phyloP scores from a whole-genome alignment of 2,888 invertebrate genomes.

The Xestia rhomboidea region DNA sequence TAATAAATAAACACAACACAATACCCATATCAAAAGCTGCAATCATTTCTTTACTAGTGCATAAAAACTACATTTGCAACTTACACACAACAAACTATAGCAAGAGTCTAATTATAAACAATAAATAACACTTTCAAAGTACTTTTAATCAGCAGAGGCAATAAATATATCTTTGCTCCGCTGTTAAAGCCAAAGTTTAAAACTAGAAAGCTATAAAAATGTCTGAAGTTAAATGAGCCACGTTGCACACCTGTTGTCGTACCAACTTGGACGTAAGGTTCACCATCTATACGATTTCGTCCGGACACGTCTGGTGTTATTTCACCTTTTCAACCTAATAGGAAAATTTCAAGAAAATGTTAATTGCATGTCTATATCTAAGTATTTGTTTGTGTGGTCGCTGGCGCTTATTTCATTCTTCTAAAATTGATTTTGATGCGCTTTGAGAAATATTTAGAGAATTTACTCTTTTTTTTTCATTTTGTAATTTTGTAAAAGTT shows the following conservation, averaged over 20 bases:
- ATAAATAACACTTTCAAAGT: conserved; percentile 43
- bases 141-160: conserved; percentile 52
- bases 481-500: not conserved
- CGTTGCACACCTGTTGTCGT: conserved; percentile 73
- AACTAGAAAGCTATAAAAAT: conserved; percentile 69
- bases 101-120: not conserved
- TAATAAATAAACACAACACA: not conserved
- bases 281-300: conserved; percentile 2
- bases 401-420: not conserved
- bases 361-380: not conserved
- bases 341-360: not conserved
- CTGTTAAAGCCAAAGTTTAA: conserved; percentile 46
- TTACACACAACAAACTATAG: not conserved
- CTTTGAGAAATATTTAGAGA: not conserved
- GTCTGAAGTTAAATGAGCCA: conserved; percentile 74
- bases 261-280: conserved; percentile 34
- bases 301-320: conserved; percentile 5
- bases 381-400: not conserved
- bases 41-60: not conserved
- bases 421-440: not conserved
- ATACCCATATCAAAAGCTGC: not conserved
- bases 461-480: not conserved
- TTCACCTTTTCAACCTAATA: not conserved
- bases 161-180: conserved; percentile 60
- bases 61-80: not conserved